Evolutionary conservation across 2,113 vertebrate genomes (phyloP).

Genomic region (Aleadryas rufinucha): DNA sequence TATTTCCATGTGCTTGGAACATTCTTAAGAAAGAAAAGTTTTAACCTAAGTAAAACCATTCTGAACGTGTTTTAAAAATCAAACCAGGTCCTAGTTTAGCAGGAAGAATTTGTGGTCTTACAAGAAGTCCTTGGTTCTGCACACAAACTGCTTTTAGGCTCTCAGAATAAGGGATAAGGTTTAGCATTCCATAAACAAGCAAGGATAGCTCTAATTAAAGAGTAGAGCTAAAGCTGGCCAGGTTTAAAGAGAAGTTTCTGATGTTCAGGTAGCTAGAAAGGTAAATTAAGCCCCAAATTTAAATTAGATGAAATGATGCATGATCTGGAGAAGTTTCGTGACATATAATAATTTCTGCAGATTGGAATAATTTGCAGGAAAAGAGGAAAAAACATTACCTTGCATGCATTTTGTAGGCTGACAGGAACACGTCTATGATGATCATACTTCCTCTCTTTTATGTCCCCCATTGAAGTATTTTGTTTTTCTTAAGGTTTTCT

Average conservation of each 20-base stretch:
- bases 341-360: not conserved
- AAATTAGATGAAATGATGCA: not conserved
- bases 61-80: constrained; percentile 1
- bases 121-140: not conserved
- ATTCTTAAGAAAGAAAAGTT: constrained; percentile 38
- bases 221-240: not conserved
- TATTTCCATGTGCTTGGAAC: constrained; percentile 1
- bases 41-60: constrained; percentile 37
- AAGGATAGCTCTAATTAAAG: not conserved
- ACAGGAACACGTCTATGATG: not conserved
- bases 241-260: not conserved
- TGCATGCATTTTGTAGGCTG: not conserved
- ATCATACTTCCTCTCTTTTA: not conserved
- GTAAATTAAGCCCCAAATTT: not conserved
- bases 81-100: not conserved
- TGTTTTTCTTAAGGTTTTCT: not conserved
- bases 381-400: not conserved
- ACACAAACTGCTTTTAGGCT: not conserved
- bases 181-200: not conserved
- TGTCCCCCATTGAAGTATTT: rapidly evolving
- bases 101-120: not conserved
- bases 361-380: not conserved
- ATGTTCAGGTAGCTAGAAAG: not conserved
- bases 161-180: not conserved
- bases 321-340: not conserved